Percentiles rank a stretch among this genome's conserved stretches.
Conservation (phyloP, 2,797 vertebrate species). For the Notoglanidium macrostoma region DNA sequence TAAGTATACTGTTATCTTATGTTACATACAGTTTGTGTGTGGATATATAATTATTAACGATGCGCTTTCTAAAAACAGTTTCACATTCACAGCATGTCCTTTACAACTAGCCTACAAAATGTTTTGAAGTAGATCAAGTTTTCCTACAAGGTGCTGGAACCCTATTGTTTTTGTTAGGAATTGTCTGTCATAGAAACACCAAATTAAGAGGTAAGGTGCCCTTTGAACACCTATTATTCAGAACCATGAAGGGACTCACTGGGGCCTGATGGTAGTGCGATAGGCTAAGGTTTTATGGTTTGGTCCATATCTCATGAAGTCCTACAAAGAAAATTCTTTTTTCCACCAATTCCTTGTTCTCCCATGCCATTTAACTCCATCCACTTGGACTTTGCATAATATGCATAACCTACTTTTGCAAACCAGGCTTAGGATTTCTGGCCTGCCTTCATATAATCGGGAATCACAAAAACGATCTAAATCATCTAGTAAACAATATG, state of each 20-base stretch:
- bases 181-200: background rate
- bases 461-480: too few species aligned
- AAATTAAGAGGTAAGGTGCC: background rate
- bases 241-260: background rate
- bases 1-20: background rate
- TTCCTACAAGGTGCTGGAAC: background rate
- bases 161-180: background rate
- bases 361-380: background rate
- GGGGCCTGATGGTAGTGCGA: background rate
- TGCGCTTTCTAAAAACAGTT: background rate
- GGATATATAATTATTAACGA: background rate
- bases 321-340: too few species aligned
- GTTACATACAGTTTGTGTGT: background rate
- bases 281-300: too few species aligned
- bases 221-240: background rate
- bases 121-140: background rate
- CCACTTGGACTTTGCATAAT: background rate
- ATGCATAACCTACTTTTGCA: background rate
- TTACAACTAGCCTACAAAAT: background rate
- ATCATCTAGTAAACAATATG: too few species aligned
- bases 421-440: background rate
- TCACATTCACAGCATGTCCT: background rate
- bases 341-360: background rate
- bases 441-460: too few species aligned
- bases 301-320: too few species aligned